Evolutionary conservation across 2,797 vertebrate species (phyloP).

Genomic region (Anomalospiza imberbis): DNA sequence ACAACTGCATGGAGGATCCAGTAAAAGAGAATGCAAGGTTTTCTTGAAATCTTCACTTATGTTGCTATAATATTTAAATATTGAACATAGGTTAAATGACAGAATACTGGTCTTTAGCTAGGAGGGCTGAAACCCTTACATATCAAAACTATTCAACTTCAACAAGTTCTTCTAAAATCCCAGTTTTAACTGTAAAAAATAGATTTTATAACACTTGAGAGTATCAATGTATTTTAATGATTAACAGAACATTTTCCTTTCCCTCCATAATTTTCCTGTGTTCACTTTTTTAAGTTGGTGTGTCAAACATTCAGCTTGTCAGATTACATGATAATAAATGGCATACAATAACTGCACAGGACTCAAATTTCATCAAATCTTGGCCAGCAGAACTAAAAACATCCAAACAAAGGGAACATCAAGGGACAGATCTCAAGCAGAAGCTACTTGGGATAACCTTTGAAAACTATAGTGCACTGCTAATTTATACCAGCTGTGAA

Average conservation of each 20-base stretch:
- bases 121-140: background rate
- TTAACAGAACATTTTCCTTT: background rate
- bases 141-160: background rate
- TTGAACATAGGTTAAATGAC: background rate
- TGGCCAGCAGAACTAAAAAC: conserved; percentile 34
- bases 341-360: background rate
- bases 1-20: background rate
- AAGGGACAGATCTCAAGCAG: background rate
- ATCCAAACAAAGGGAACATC: conserved; percentile 38
- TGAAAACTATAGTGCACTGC: background rate
- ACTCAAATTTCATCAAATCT: conserved; percentile 16
- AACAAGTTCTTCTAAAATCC: background rate
- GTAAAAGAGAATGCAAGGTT: background rate
- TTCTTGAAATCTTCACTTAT: background rate
- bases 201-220: background rate
- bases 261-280: background rate
- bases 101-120: background rate
- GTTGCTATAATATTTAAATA: background rate
- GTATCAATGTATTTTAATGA: background rate
- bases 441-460: conserved; percentile 9
- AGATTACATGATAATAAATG: background rate
- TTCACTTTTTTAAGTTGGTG: background rate
- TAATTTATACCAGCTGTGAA: conserved; percentile 30
- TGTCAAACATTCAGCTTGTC: background rate
- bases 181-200: background rate